Evolutionary conservation across 2,888 invertebrate genomes (phyloP).

Genomic region (Entomobrya multifasciata): DNA sequence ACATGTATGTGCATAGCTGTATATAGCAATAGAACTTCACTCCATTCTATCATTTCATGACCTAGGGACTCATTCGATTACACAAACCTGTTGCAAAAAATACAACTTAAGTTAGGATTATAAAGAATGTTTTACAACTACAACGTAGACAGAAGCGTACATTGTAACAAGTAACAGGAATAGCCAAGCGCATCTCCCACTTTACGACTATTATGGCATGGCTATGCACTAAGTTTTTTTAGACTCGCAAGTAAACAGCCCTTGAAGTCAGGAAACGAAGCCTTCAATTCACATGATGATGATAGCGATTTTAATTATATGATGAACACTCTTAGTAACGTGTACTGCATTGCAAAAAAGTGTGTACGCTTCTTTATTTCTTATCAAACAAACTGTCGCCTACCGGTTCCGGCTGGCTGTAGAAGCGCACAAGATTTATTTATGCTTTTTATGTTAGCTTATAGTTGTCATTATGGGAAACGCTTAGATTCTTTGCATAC

Average conservation of each 20-base stretch:
- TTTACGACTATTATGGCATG: too few relatives aligned
- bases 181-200: too few relatives aligned
- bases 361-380: neutral
- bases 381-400: constrained; percentile 13
- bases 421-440: too few relatives aligned
- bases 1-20: too few relatives aligned
- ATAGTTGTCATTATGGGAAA: too few relatives aligned
- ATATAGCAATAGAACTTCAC: too few relatives aligned
- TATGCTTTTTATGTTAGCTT: too few relatives aligned
- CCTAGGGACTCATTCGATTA: constrained; percentile 36
- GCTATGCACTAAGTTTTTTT: neutral
- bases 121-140: too few relatives aligned
- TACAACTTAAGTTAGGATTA: too few relatives aligned
- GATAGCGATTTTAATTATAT: neutral
- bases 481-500: too few relatives aligned
- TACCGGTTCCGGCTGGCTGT: constrained; percentile 55
- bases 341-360: neutral
- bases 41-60: neutral
- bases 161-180: too few relatives aligned
- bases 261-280: constrained; percentile 10
- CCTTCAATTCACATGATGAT: constrained; percentile 27
- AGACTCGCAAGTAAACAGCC: constrained; percentile 8
- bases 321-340: neutral
- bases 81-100: constrained; percentile 51
- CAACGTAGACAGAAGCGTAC: too few relatives aligned